Evolutionary conservation across 2,797 vertebrate genomes (phyloP).

Genomic region (Orestias chungarensis): DNA sequence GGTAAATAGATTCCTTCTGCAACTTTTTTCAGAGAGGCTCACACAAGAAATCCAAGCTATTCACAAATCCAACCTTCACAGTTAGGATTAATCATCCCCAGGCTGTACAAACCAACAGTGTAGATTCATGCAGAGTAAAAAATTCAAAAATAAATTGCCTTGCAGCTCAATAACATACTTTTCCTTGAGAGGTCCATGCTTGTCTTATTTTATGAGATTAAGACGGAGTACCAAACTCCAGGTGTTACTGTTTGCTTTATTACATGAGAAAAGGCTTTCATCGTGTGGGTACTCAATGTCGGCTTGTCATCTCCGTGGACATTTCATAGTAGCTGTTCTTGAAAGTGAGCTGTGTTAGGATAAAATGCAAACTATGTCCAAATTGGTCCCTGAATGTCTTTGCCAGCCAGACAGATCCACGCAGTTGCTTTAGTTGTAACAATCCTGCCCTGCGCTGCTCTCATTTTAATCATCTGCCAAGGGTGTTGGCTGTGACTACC

Average conservation of each 20-base stretch:
- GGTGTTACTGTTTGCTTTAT: conserved; percentile 17
- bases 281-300: conserved; percentile 7
- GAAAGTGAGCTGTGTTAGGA: conserved; percentile 27
- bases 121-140: conserved; percentile 51
- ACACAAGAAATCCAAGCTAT: conserved; percentile 28
- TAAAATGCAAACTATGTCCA: conserved; percentile 44
- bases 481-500: conserved; percentile 17
- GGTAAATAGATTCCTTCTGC: conserved; percentile 9
- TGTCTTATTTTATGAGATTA: conserved; percentile 42
- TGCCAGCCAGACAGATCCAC: conserved; percentile 16
- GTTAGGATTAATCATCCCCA: conserved; percentile 55
- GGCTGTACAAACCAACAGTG: conserved; percentile 55
- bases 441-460: conserved; percentile 21
- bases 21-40: conserved; percentile 17
- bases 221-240: conserved; percentile 8
- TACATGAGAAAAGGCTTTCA: conserved; percentile 18
- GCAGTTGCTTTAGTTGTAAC: conserved; percentile 33
- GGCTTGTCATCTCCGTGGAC: conserved; percentile 33
- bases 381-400: conserved; percentile 38
- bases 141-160: conserved; percentile 38
- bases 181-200: conserved; percentile 56
- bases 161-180: conserved; percentile 39
- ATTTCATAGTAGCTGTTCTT: conserved; percentile 38
- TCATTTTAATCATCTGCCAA: conserved; percentile 30
- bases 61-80: conserved; percentile 43